phyloP scores from a whole-genome alignment of 2,888 invertebrate genomes.

The Sylvicola fuscatus region DNA sequence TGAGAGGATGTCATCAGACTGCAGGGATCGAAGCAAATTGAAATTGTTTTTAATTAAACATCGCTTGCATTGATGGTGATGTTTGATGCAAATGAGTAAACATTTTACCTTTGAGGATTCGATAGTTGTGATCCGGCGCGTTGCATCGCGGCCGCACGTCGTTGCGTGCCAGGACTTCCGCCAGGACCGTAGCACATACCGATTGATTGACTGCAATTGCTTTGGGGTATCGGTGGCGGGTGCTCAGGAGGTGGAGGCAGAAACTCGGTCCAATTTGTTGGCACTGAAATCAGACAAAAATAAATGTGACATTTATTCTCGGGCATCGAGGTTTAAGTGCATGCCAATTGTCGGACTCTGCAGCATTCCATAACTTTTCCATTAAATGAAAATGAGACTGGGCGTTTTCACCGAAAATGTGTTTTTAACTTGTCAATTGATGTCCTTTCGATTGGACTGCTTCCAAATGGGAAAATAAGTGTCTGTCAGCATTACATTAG shows the following conservation, averaged over 20 bases:
- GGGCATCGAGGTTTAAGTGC: too few relatives aligned
- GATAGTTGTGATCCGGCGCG: constrained; percentile 25
- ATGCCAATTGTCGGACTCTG: too few relatives aligned
- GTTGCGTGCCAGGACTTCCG: constrained; percentile 21
- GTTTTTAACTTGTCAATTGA: constrained; percentile 1
- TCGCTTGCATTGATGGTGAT: too few relatives aligned
- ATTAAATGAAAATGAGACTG: background rate
- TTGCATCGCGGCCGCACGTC: constrained; percentile 15
- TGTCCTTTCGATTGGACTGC: too few relatives aligned
- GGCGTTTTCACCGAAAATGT: background rate
- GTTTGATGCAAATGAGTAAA: background rate
- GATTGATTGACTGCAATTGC: constrained; percentile 1
- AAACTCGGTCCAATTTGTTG: constrained; percentile 35
- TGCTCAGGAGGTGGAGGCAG: constrained; percentile 38
- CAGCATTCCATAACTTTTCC: too few relatives aligned
- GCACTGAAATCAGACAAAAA: constrained; percentile 13
- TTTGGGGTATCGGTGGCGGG: constrained; percentile 30
- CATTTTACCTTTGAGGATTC: constrained; percentile 22
- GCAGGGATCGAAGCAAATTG: constrained; percentile 1
- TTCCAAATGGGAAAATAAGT: constrained; percentile 2
- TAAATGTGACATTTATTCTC: constrained; percentile 1
- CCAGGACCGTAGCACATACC: too few relatives aligned
- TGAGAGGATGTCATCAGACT: constrained; percentile 24
- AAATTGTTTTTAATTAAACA: background rate
- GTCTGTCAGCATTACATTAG: constrained; percentile 1